A percentile compares a stretch with the other conserved stretches of the same genome.
These are phyloP conservation scores for Hemicentrotus pulcherrimus DNA, from an alignment of 35 echinoderm and acorn worm genomes.

Conservation along the genomic window DNA sequence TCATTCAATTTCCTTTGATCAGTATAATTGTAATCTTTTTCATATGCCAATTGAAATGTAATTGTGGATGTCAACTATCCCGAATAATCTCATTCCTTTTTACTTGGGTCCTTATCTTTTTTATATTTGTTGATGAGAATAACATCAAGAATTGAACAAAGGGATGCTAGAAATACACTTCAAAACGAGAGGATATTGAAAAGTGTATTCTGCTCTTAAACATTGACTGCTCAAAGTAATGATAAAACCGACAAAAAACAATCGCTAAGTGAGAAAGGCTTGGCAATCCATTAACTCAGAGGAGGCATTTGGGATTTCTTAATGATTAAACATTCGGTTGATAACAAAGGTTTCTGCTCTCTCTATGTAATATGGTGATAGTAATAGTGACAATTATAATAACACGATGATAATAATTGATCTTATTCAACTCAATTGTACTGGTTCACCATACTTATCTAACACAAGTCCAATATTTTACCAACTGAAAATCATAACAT, in stretches of 20 bases:
- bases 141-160: too few species aligned
- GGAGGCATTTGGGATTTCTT: not conserved
- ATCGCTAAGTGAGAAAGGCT: not conserved
- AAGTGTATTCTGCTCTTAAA: not conserved
- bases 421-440: not conserved
- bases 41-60: too few species aligned
- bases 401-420: not conserved
- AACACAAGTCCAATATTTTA: too few species aligned
- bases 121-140: too few species aligned
- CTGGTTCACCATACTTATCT: too few species aligned
- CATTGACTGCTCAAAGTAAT: not conserved
- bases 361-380: not conserved
- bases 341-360: not conserved
- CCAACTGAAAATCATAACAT: too few species aligned
- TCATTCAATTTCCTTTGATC: too few species aligned
- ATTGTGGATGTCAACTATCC: too few species aligned
- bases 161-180: not conserved
- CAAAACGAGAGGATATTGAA: not conserved
- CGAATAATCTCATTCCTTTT: too few species aligned
- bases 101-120: too few species aligned
- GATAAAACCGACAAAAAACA: not conserved
- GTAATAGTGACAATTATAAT: not conserved
- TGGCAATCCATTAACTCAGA: not conserved
- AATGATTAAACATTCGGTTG: not conserved
- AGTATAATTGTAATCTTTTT: too few species aligned